Base-by-base conservation (phyloP, 2,113 vertebrate species). In the Xiphophorus couchianus region DNA sequence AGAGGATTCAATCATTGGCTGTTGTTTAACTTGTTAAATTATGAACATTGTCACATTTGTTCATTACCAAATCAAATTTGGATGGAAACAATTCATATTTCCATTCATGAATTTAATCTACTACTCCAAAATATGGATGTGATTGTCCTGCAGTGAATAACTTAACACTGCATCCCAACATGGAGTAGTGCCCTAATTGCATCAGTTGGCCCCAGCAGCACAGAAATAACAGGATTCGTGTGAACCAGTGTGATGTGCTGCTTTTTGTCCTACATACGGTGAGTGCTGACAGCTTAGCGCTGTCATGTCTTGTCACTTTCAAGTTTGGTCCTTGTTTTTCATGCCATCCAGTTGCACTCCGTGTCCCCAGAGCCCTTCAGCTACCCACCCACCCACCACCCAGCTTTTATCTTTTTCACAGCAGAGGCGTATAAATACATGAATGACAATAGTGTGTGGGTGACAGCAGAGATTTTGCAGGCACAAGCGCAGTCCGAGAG, bases 381-480 rank as follows among this genome's bases (percentile, higher is more conserved):
- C 65, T 66, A 5, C 62, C 73, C 76, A 61, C 62, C 73, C 76
- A 61, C 77, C 44, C 66, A 15, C 69, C 71, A 15, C 33, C 69
- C 62, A n/a, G 61, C 48, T 67, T 84, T 78, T 62, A 75, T 86
- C 71, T 19, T 66, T 62, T 70, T 61, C n/a, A 11, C 2, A 1
- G 60, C 73, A 75, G 78, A 82, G 83, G 83, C 73, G 69, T 74
- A 51, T 48, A 82, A 88, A 87, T 83, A 75, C 85, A 89, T 87
- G 81, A 90, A 90, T 87, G 82, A 81, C 81, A 90, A 87, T 72
- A 62, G 69, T 4, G 28, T 66, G 81, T 69, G 83, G 83, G 79
- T 78, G 90, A 88, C 84, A 75, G 78, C 74, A 71, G 73, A 83
- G 77, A 87, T 88, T 84, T 84, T 83, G 62, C 69, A 71, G 69